Evolutionary conservation across 2,888 invertebrate genomes (phyloP).

Genomic region (Nebria salina): DNA sequence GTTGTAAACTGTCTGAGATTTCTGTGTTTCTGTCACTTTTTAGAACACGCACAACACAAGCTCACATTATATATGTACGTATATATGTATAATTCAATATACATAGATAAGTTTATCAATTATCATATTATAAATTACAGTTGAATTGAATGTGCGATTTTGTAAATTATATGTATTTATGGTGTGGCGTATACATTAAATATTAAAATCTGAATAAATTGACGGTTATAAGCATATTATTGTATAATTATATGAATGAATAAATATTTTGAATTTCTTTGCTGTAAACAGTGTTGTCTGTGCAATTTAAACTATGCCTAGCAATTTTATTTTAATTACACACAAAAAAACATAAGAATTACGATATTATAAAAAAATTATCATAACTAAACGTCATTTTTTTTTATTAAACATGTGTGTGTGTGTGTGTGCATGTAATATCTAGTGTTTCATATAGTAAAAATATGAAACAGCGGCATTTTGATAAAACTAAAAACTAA

Average conservation of each 20-base stretch:
- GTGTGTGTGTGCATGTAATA: not conserved
- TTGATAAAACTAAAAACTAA: slow-evolving; percentile 19
- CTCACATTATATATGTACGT: not conserved
- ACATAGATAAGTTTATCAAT: not conserved
- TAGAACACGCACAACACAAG: not conserved
- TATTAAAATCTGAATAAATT: not conserved
- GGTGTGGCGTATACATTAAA: not conserved
- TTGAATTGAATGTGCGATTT: not conserved
- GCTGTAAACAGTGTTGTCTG: no score
- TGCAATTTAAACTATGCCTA: no score
- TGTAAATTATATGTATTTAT: not conserved
- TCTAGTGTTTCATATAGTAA: not conserved
- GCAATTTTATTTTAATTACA: no score
- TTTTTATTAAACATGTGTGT: no score
- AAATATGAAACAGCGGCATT: slow-evolving; percentile 5
- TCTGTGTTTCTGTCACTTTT: not conserved
- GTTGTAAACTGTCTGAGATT: not conserved
- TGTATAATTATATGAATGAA: not conserved
- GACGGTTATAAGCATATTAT: not conserved
- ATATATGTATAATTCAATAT: no score
- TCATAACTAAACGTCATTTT: no score
- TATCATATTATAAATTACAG: not conserved
- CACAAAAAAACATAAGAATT: no score
- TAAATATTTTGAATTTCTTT: not conserved
- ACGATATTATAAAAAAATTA: no score